Base-by-base conservation (phyloP, 2,888 invertebrate genomes). In the Pseudococcus jackbeardsleyi region DNA sequence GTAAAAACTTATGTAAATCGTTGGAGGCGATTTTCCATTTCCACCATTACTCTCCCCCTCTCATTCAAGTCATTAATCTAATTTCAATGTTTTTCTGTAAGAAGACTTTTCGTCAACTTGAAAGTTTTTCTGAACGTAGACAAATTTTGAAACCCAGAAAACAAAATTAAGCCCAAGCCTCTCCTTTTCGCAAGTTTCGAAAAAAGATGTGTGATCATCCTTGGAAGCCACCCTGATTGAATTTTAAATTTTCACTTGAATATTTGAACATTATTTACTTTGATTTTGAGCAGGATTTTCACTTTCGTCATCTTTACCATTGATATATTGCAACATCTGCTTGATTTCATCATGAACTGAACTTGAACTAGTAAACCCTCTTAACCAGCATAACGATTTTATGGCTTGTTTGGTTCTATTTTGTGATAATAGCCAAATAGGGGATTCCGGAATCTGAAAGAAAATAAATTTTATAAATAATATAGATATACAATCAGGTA, bases 391-490 rank as follows among this genome's bases (percentile, higher is more conserved):
- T 33, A 85, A 59, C 26, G 85, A 50, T 59, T 59, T 85, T 26
- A 50, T 85, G 9, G 85, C 85, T 85, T 85, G 22, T 17, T 3
- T 85, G 1, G 85, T 85, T 33, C 33, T 19, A 33, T 85, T 50
- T 85, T 85, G 59, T 5, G 85, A 85, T 50, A 85, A 39, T 22
- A 85, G n/a, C 85, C 85, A 85, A 6, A 85, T n/a, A 4, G 85
- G 85, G 39, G 85, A 85, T 85, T 85, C 85, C 39, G 85, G 85
- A 33, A 85, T 85, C 85, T 85, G n/a, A 22, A 85, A 68, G 4
- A 22, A 68, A 68, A 68, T 19, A 33, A 33, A 33, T 33, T 33
- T 19, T 19, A 17, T 19, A 64, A 19, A 17, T 59, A 17, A 59
- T 12, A 50, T 12, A 15, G 42, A 5, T 42, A 42, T 9, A 42